Conservation (phyloP, 2,797 vertebrate genomes). For the Danionella dracula region DNA sequence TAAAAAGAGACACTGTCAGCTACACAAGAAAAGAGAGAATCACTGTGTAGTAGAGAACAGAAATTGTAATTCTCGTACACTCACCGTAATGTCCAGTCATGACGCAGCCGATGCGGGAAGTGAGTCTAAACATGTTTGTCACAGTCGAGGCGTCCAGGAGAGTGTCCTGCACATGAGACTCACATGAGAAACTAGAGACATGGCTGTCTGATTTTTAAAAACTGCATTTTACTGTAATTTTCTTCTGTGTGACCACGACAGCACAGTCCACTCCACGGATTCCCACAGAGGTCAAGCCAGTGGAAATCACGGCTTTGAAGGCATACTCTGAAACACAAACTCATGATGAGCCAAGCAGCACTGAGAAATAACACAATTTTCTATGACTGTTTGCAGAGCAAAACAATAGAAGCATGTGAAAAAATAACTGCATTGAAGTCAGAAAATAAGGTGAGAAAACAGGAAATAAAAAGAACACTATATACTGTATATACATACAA, state of each 20-base stretch:
- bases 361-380: too few relatives aligned
- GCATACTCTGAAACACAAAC: conserved; percentile 64
- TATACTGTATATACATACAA: too few relatives aligned
- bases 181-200: too few relatives aligned
- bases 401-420: too few relatives aligned
- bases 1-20: conserved; percentile 58
- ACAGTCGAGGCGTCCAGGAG: conserved; percentile 70
- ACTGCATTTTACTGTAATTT: conserved; percentile 62
- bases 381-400: too few relatives aligned
- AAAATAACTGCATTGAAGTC: too few relatives aligned
- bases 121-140: conserved; percentile 71
- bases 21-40: too few relatives aligned
- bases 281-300: conserved; percentile 69
- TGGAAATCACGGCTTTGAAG: conserved; percentile 73
- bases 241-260: conserved; percentile 74
- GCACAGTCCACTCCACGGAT: conserved; percentile 64
- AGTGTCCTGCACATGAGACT: conserved; percentile 61
- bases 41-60: too few relatives aligned
- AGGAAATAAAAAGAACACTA: too few relatives aligned
- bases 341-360: too few relatives aligned
- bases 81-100: conserved; percentile 72
- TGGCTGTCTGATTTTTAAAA: too few relatives aligned
- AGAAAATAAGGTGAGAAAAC: too few relatives aligned
- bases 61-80: conserved; percentile 1
- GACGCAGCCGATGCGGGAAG: conserved; percentile 72